These are phyloP conservation scores for Gymnogyps californianus DNA, from an alignment of 2,113 vertebrate genomes.

Conservation along the genomic window DNA sequence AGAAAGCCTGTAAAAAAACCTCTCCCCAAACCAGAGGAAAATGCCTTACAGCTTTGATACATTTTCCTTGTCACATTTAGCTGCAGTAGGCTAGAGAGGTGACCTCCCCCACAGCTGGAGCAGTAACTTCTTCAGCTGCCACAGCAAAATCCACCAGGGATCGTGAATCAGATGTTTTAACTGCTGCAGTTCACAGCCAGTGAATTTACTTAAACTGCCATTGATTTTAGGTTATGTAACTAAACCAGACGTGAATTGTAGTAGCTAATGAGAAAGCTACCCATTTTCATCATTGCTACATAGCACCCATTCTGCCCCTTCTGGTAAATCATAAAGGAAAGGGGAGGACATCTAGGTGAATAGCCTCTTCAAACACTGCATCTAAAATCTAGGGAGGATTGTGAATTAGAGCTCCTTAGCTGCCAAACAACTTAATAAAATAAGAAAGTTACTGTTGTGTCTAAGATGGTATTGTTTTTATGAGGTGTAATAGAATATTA, in stretches of 20 bases:
- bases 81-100: not conserved
- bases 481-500: slow-evolving; percentile 4
- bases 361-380: not conserved
- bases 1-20: not conserved
- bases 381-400: not conserved
- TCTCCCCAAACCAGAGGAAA: not conserved
- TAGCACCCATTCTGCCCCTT: not conserved
- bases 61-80: not conserved
- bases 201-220: slow-evolving; percentile 1
- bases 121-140: not conserved
- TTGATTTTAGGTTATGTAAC: not conserved
- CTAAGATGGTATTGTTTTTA: not conserved
- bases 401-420: not conserved
- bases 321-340: not conserved
- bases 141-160: not conserved
- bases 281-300: not conserved
- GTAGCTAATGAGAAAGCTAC: not conserved
- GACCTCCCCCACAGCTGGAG: not conserved
- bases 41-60: not conserved
- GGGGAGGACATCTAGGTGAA: not conserved
- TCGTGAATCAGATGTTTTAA: not conserved
- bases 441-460: not conserved
- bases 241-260: not conserved
- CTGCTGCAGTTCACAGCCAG: not conserved
- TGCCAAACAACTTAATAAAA: not conserved